Conservation (phyloP, 2,888 invertebrate genomes). For the Pemphredon lugubris region DNA sequence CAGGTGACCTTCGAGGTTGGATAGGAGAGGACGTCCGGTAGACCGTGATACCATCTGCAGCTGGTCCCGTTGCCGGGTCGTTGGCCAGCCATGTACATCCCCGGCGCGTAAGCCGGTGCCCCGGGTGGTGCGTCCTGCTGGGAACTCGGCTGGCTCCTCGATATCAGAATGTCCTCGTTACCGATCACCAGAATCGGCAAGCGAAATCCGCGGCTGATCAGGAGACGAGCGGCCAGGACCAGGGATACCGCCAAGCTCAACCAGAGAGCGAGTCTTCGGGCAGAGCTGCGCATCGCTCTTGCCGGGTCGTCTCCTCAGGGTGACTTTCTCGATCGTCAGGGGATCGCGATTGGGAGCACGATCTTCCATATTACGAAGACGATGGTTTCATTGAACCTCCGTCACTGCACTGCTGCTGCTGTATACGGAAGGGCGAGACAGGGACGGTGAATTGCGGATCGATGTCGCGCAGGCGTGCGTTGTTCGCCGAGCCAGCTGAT, state of each 20-base stretch:
- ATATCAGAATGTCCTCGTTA: slow-evolving; percentile 27
- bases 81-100: slow-evolving; percentile 81
- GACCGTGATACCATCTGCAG: slow-evolving; percentile 82
- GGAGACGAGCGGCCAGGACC: slow-evolving; percentile 58
- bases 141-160: slow-evolving; percentile 8
- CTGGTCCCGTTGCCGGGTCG: slow-evolving; percentile 81
- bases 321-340: slow-evolving; percentile 17
- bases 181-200: slow-evolving; percentile 36
- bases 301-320: slow-evolving; percentile 6
- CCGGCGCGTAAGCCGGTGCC: slow-evolving; percentile 78
- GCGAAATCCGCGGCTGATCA: slow-evolving; percentile 55
- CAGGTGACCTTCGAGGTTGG: slow-evolving; percentile 76
- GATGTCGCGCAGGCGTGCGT: slow-evolving; percentile 62
- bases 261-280: slow-evolving; percentile 66
- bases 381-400: slow-evolving; percentile 47
- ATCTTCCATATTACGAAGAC: slow-evolving; percentile 54
- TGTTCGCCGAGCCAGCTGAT: neutral
- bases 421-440: slow-evolving; percentile 21
- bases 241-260: slow-evolving; percentile 52
- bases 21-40: slow-evolving; percentile 71
- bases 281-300: slow-evolving; percentile 53
- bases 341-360: slow-evolving; percentile 19
- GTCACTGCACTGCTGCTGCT: slow-evolving; percentile 42
- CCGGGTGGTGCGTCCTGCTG: slow-evolving; percentile 23
- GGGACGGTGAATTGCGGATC: slow-evolving; percentile 49